Evolutionary conservation across 2,888 invertebrate genomes (phyloP), one percentile per base, ranked within the genome.

Genomic region (Zeuzera pyrina): DNA sequence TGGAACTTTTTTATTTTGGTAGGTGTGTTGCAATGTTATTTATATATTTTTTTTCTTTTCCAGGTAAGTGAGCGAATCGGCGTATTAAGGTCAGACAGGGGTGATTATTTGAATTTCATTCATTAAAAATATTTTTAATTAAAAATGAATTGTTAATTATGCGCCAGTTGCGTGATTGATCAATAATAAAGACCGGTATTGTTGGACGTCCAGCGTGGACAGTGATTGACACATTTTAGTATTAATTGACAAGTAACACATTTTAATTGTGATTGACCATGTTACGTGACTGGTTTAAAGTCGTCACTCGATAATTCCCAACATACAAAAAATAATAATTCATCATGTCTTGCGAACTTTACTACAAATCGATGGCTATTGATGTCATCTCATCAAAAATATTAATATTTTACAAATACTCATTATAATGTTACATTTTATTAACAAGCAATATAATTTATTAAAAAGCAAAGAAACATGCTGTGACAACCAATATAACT

Each of bases 201-300:
- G 48, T 51, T 51, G 4, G 25, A 23, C 45, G 52, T 49, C 40
- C 36, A 49, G 40, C 40, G 23, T 35, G 31, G 43, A 37, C 38
- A 23, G 29, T 71, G 77, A 78, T 64, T 72, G 77, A 74, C 74
- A 65, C 59, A 56, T 72, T 76, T 71, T 63, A 58, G 51, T 53
- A 52, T 58, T 77, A 77, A 78, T 77, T 77, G 77, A 73, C 76
- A 50, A 45, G 40, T 57, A 50, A 54, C 53, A 55, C 59, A 60
- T 62, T 68, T 70, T 66, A 70, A 69, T 69, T 68, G 67, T 56
- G 48, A 42, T 41, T 52, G 52, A 41, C 42, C 44, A 33, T 43
- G 31, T 44, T 22, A 29, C 36, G 31, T 23, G 42, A 41, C 37
- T 23, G 36, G 29, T 41, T 16, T 16, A 19, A 35, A 36, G 38